phyloP scores from a whole-genome alignment of 2,888 invertebrate species.

The Miltochrista miniata region DNA sequence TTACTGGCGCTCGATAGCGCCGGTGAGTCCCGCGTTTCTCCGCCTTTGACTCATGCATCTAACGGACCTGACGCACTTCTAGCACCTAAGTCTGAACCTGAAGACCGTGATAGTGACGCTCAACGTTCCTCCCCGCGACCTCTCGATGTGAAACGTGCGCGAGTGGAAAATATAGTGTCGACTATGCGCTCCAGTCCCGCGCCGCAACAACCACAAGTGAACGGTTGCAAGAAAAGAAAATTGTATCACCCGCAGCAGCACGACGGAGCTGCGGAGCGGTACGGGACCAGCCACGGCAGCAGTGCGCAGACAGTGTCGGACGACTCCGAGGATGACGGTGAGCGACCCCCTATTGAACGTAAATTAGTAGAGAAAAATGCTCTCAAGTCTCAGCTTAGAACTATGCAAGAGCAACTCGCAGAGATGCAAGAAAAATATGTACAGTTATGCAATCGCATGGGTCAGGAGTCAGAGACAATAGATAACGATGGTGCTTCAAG shows the following conservation, averaged over 20 bases:
- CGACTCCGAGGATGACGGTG: slow-evolving; percentile 90
- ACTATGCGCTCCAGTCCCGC: slow-evolving; percentile 95
- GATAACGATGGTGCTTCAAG: slow-evolving; percentile 89
- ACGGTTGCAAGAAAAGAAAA: slow-evolving; percentile 98
- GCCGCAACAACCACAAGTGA: slow-evolving; percentile 89
- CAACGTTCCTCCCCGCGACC: slow-evolving; percentile 84
- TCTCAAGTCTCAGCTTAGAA: slow-evolving; percentile 92
- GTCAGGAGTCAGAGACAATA: slow-evolving; percentile 89
- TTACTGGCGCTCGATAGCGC: slow-evolving; percentile 84
- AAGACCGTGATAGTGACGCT: slow-evolving; percentile 84
- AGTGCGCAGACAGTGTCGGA: slow-evolving; percentile 81
- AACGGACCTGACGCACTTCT: slow-evolving; percentile 76
- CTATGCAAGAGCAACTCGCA: slow-evolving; percentile 94
- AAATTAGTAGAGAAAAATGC: slow-evolving; percentile 94
- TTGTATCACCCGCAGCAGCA: slow-evolving; percentile 98
- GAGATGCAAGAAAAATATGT: slow-evolving; percentile 96
- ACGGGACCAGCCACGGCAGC: slow-evolving; percentile 76
- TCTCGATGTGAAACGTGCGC: slow-evolving; percentile 94
- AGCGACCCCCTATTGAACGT: slow-evolving; percentile 90
- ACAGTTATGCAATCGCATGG: slow-evolving; percentile 93
- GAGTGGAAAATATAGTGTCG: slow-evolving; percentile 97
- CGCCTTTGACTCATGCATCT: slow-evolving; percentile 83
- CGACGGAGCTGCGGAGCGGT: slow-evolving; percentile 87
- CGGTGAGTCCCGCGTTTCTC: slow-evolving; percentile 72
- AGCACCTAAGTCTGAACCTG: slow-evolving; percentile 87